phyloP scores from a whole-genome alignment of 1,140 invertebrate species.

The Archivesica marissinica region DNA sequence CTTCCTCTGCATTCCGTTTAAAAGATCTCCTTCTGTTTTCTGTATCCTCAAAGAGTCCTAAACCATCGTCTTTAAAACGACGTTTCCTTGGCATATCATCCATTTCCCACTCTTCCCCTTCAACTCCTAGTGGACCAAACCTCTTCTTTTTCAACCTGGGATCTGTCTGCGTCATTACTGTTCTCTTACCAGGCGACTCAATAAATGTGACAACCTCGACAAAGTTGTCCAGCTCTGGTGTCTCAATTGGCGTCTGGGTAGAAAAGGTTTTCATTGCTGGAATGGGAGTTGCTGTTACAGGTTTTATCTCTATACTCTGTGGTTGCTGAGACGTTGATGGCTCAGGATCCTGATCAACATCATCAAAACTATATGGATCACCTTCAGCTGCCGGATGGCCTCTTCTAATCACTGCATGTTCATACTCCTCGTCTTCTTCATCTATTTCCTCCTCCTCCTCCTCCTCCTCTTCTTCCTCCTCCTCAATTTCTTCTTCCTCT shows the following conservation, averaged over 20 bases:
- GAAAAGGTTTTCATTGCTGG: slow-evolving; percentile 66
- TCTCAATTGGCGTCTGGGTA: slow-evolving; percentile 72
- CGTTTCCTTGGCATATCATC: slow-evolving; percentile 70
- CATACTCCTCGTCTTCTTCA: slow-evolving; percentile 52
- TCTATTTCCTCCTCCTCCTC: slow-evolving; percentile 51
- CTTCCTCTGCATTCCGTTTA: slow-evolving; percentile 80
- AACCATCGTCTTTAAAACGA: slow-evolving; percentile 75
- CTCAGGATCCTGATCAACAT: slow-evolving; percentile 36
- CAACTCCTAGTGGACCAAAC: slow-evolving; percentile 78
- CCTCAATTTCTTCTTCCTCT: slow-evolving; percentile 39
- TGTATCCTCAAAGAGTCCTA: slow-evolving; percentile 79
- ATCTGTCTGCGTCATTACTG: slow-evolving; percentile 81
- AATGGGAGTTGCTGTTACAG: slow-evolving; percentile 42
- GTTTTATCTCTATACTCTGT: slow-evolving; percentile 49
- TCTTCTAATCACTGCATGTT: slow-evolving; percentile 44
- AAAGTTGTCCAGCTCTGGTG: slow-evolving; percentile 69
- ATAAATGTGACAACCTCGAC: slow-evolving; percentile 80
- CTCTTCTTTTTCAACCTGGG: slow-evolving; percentile 80
- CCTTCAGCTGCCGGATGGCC: slow-evolving; percentile 1
- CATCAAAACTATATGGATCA: slow-evolving; percentile 60
- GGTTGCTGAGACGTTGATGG: slow-evolving; percentile 53
- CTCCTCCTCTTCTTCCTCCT: slow-evolving; percentile 64
- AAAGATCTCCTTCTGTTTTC: slow-evolving; percentile 78
- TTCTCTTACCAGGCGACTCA: slow-evolving; percentile 76
- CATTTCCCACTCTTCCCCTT: slow-evolving; percentile 71